Conservation (phyloP, 2,888 invertebrate species). For the Empis stercorea region DNA sequence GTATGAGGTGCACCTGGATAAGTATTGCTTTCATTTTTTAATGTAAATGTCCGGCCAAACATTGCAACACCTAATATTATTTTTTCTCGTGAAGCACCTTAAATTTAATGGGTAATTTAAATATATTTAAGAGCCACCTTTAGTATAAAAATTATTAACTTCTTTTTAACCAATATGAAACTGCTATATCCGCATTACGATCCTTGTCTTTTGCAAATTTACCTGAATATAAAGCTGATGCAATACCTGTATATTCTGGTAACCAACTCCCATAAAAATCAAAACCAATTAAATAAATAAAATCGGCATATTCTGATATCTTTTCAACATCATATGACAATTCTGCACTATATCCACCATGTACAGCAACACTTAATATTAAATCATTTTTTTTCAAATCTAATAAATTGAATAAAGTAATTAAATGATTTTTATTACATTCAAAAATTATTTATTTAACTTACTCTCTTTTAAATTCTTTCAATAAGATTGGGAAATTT, state of each 20-base stretch:
- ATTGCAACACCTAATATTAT: constrained; percentile 32
- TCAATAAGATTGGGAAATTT: constrained; percentile 22
- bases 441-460: too few species aligned
- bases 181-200: constrained; percentile 29
- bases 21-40: constrained; percentile 28
- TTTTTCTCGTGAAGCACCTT: constrained; percentile 28
- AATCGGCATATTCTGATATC: constrained; percentile 36
- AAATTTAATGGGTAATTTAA: neutral
- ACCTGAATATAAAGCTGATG: constrained; percentile 37
- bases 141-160: constrained; percentile 15
- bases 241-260: constrained; percentile 32
- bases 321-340: constrained; percentile 40
- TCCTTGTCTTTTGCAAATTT: constrained; percentile 14
- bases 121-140: too few species aligned
- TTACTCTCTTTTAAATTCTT: constrained; percentile 20
- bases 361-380: constrained; percentile 40
- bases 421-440: neutral
- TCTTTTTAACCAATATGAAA: neutral
- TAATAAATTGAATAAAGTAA: constrained; percentile 14
- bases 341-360: constrained; percentile 34
- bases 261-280: constrained; percentile 44
- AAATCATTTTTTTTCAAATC: constrained; percentile 30
- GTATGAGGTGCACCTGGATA: constrained; percentile 36
- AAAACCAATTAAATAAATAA: constrained; percentile 44
- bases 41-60: constrained; percentile 33